Conservation (phyloP, 2,113 vertebrate species). For the Condylura cristata region DNA sequence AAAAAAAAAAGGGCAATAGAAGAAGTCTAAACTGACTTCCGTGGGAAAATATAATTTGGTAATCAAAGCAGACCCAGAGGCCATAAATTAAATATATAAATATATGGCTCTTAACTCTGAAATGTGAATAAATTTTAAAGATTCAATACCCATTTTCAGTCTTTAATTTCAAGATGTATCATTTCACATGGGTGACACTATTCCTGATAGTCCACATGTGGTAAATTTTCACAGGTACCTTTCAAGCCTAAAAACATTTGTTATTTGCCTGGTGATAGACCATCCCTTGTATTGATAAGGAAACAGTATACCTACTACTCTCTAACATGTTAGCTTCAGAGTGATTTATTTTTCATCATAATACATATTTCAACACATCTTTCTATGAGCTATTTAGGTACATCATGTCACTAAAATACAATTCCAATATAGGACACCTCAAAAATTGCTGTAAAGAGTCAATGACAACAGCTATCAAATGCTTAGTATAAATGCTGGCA, state of each 20-base stretch:
- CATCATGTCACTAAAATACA: not conserved
- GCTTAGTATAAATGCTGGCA: not conserved
- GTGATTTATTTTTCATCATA: not conserved
- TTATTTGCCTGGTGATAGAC: not conserved
- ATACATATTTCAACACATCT: not conserved
- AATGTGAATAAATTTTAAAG: not conserved
- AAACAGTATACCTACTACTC: not conserved
- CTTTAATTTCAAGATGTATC: not conserved
- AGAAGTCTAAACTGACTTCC: not conserved
- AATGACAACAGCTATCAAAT: not conserved
- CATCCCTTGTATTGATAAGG: not conserved
- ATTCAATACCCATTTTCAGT: not conserved
- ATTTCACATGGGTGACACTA: not conserved
- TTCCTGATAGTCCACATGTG: not conserved
- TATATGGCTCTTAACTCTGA: not conserved
- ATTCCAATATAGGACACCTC: not conserved
- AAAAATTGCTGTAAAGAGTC: not conserved
- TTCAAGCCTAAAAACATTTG: not conserved
- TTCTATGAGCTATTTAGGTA: not conserved
- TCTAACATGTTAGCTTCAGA: not conserved
- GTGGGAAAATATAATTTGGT: not conserved
- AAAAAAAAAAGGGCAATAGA: too few species aligned
- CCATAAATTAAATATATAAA: not conserved
- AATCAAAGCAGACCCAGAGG: not conserved
- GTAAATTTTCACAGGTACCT: not conserved